Percentiles rank a stretch among this genome's conserved stretches.
Evolutionary conservation across 2,113 vertebrate species (phyloP).

Genomic region (Holacanthus passer): DNA sequence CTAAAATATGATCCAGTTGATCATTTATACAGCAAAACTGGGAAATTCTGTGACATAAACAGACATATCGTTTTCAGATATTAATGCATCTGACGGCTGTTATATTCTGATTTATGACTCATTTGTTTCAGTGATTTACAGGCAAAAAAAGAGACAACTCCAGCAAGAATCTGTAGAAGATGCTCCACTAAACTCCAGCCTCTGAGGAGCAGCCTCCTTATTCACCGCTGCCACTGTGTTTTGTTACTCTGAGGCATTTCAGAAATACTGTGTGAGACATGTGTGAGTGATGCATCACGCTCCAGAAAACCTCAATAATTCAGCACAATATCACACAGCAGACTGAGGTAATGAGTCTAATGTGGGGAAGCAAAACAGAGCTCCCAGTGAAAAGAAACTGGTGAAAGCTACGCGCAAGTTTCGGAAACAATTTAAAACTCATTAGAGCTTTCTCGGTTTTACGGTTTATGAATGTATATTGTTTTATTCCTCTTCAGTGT

Average conservation of each 20-base stretch:
- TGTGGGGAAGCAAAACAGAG: constrained; percentile 26
- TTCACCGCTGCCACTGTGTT: not conserved
- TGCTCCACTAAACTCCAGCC: constrained; percentile 7
- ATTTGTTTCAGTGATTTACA: not conserved
- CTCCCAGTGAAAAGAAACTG: constrained; percentile 1
- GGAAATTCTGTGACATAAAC: not conserved
- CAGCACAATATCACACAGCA: constrained; percentile 35
- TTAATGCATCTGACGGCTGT: not conserved
- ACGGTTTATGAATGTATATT: not conserved
- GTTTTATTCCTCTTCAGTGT: not conserved
- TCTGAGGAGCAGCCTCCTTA: not conserved
- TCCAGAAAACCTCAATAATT: constrained; percentile 56
- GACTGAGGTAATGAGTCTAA: constrained; percentile 48
- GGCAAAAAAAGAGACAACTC: no score
- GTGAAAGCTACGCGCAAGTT: not conserved
- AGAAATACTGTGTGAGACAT: constrained; percentile 16
- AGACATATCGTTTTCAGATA: not conserved
- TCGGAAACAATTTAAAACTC: not conserved
- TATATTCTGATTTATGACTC: not conserved
- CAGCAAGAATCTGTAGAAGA: not conserved
- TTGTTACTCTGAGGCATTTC: constrained; percentile 21
- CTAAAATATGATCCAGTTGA: not conserved
- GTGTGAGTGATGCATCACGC: constrained; percentile 26
- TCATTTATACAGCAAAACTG: constrained; percentile 7
- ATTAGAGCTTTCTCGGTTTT: not conserved